phyloP scores from a whole-genome alignment of 2,113 vertebrate species.

The Genyomyrus donnyi region DNA sequence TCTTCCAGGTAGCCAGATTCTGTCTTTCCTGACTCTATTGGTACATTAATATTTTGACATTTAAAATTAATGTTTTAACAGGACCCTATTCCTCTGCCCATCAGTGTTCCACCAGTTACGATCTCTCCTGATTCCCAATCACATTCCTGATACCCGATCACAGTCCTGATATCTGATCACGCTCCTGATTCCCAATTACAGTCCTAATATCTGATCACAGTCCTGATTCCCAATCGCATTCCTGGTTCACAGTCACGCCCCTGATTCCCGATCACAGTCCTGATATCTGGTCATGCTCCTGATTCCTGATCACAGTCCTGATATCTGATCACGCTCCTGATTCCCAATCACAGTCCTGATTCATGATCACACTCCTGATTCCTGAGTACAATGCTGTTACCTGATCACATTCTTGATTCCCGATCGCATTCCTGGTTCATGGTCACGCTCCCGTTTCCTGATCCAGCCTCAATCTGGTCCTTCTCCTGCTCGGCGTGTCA shows the following conservation, averaged over 20 bases:
- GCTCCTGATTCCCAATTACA: neutral
- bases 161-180: too few species aligned
- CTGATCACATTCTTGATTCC: too few species aligned
- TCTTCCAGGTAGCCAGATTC: neutral
- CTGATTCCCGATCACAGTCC: too few species aligned
- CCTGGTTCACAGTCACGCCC: too few species aligned
- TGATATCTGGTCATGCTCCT: too few species aligned
- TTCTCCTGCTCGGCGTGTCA: neutral
- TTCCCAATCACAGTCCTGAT: neutral
- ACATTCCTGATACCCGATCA: too few species aligned
- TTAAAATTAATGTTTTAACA: neutral
- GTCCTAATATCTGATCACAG: neutral
- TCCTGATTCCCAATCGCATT: too few species aligned
- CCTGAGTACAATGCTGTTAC: too few species aligned
- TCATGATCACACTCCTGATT: too few species aligned
- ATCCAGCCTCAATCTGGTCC: neutral
- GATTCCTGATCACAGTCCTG: neutral
- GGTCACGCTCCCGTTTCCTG: neutral
- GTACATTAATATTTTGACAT: neutral
- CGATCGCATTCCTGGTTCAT: neutral
- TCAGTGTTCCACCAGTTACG: neutral
- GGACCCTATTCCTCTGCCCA: neutral
- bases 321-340: neutral
- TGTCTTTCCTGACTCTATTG: neutral
- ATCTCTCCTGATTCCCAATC: neutral